Evolutionary conservation across 2,113 vertebrate genomes (phyloP).

Genomic region (Ailuropoda melanoleuca): DNA sequence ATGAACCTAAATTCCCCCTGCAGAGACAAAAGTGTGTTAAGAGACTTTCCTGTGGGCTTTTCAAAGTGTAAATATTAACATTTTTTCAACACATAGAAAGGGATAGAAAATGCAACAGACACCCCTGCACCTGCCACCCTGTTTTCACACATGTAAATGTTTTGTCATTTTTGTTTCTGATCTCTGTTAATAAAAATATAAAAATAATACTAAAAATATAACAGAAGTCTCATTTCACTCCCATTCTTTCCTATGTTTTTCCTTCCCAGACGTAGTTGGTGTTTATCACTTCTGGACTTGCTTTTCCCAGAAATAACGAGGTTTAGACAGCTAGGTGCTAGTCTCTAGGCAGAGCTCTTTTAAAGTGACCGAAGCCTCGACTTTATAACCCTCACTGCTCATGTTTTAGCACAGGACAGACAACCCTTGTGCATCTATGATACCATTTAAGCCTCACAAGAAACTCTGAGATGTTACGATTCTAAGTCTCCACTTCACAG

Average conservation of each 20-base stretch:
- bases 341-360: neutral
- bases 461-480: neutral
- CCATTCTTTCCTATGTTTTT: neutral
- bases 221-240: neutral
- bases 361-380: neutral
- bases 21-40: neutral
- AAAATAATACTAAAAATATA: neutral
- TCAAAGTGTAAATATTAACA: slow-evolving; percentile 3
- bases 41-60: neutral
- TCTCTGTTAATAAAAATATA: neutral
- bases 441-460: neutral
- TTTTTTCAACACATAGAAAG: neutral
- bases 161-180: neutral
- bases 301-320: neutral
- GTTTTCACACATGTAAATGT: neutral
- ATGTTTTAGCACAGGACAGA: neutral
- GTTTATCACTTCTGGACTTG: neutral
- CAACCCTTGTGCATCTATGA: neutral
- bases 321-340: neutral
- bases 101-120: neutral
- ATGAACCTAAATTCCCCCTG: neutral
- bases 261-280: neutral
- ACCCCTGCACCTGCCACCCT: neutral
- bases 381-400: neutral
- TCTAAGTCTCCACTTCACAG: neutral